phyloP scores from a whole-genome alignment of 1,140 invertebrate genomes.

The Caenorhabditis remanei region DNA sequence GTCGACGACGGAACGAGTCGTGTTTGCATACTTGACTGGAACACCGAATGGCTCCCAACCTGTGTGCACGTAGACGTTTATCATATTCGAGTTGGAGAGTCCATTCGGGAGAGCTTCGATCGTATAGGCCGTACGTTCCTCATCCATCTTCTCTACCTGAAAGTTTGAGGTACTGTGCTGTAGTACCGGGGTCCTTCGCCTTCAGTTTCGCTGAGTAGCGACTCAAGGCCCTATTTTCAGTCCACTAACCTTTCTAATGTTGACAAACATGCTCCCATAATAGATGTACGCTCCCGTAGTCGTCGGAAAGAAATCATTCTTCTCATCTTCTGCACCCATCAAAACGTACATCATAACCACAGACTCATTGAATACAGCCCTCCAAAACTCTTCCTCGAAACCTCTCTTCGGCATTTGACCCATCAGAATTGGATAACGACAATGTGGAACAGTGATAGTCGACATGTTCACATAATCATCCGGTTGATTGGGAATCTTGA shows the following conservation, averaged over 20 bases:
- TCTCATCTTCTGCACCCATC: constrained; percentile 33
- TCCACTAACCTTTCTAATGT: constrained; percentile 17
- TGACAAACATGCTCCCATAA: constrained; percentile 32
- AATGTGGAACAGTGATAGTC: constrained; percentile 9
- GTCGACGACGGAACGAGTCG: constrained; percentile 39
- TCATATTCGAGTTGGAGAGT: constrained; percentile 11
- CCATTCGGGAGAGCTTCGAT: constrained; percentile 38
- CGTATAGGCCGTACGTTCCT: constrained; percentile 31
- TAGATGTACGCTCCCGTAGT: constrained; percentile 4
- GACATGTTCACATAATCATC: constrained; percentile 25
- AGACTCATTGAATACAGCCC: constrained; percentile 17
- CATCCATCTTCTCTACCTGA: constrained; percentile 42
- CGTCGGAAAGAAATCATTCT: constrained; percentile 38
- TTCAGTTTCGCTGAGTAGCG: too few relatives aligned
- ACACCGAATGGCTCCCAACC: constrained; percentile 40
- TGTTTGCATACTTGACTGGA: constrained; percentile 17
- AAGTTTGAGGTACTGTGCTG: neutral
- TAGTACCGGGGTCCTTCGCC: too few relatives aligned
- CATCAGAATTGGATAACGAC: constrained; percentile 37
- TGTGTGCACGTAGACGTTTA: constrained; percentile 32
- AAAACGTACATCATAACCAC: constrained; percentile 42
- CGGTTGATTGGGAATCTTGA: neutral
- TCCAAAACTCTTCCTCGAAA: constrained; percentile 45
- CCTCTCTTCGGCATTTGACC: constrained; percentile 47
- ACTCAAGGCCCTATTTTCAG: neutral